Base-by-base conservation (phyloP, 2,888 invertebrate species). In the Chloroclystis v-ata region DNA sequence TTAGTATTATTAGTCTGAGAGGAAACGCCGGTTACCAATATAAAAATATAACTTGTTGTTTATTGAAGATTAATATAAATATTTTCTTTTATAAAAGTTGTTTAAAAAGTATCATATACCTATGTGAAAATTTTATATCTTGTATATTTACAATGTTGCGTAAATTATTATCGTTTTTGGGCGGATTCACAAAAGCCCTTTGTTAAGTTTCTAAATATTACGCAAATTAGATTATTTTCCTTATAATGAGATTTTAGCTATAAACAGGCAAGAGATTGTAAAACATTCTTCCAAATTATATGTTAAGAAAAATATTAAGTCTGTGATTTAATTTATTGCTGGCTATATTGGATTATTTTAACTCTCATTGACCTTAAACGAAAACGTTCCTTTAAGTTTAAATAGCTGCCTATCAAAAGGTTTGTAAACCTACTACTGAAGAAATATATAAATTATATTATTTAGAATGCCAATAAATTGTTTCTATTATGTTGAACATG, bases 1-100 rank as follows among this genome's bases (percentile, higher is more conserved):
- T 81, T 85, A 85, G 82, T 82, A 78, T 82, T 84, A 78, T 80
- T 86, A 87, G 87, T 87, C 87, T 86, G 85, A 87, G 79, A 84
- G 78, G 73, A 86, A 87, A 82, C 86, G 86, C 85, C 85, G 87
- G 87, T 87, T 87, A 87, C 87, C 87, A 87, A 82, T 84, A 82
- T 86, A 83, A 82, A 84, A 80, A 76, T 84, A 84, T 83, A 77
- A 82, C 79, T 85, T 85, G 86, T 87, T 87, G 85, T 80, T 84
- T 84, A 85, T 84, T 87, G 82, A 86, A 78, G 76, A 81, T 59
- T 83, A 78, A 77, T 82, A 78, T 83, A 75, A 82, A 78, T 82
- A 82, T 75, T 77, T 59, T 75, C 78, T 56, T 79, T 77, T 76
- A 82, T 75, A 66, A 81, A 81, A 78, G 65, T 80, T 80, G 74